Base-by-base conservation (phyloP, 1,140 invertebrate species). In the Drosophila ficusphila region DNA sequence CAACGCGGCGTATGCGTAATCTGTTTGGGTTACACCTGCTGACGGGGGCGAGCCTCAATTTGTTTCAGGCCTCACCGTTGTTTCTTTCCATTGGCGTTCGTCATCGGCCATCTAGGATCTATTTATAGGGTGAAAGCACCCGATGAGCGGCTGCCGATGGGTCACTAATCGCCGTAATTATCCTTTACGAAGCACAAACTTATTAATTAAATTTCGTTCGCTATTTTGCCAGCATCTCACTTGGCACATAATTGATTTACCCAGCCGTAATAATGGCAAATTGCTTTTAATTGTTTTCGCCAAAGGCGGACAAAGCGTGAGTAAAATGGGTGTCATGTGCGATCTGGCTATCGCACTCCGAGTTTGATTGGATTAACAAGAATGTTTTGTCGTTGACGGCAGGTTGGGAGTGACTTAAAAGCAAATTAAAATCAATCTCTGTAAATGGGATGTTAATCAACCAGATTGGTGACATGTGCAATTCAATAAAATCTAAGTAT, bases 211-310 rank as follows among this genome's bases (percentile, higher is more conserved):
- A 86, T 73, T 81, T 56, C 38, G 68, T 76, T 44, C 60, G 42
- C 68, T 64, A 33, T 76, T 67, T 56, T 27, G 21, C 46, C 79
- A 38, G 47, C 38, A 31, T 52, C 69, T 78, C 34, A 36, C 44
- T 73, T 57, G 65, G 41, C 51, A 47, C 46, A 56, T 86, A 79
- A 85, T 86, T 85, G 76, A 86, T 73, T 85, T 85, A 73, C 75
- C 71, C 67, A 73, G 49, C 61, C 76, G 61, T 79, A 76, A 79
- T 85, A 85, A 85, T 69, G 76, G 61, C 72, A 79, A 85, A 86
- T 85, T 85, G 79, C 64, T 70, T 79, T 85, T 85, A 83, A 83
- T 83, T 83, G 79, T 83, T 78, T 75, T 42, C 34, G 56, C 65
- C 58, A 54, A 54, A 64, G 69, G 76, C 71, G 48, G 39, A 25